Conservation (phyloP, 1,140 invertebrate genomes). For the Alviniconcha marisindica region DNA sequence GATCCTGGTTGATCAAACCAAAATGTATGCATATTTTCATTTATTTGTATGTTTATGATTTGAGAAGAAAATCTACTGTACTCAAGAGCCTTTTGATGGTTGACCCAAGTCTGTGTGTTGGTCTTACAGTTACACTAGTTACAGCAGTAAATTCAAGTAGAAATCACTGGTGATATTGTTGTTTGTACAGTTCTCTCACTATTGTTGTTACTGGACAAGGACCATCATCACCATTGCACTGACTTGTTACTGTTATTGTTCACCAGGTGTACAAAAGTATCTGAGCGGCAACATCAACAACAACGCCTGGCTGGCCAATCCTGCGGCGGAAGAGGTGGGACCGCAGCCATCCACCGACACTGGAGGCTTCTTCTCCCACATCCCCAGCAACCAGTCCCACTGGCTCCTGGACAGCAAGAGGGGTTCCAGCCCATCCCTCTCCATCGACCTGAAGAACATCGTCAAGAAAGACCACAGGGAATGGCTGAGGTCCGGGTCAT, state of each 20-base stretch:
- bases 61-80: too few relatives aligned
- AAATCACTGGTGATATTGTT: background rate
- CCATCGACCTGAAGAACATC: background rate
- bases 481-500: slow-evolving; percentile 1
- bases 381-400: background rate
- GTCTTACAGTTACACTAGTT: background rate
- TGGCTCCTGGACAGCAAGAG: background rate
- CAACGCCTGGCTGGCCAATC: background rate
- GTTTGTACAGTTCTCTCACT: background rate
- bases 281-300: background rate
- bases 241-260: background rate
- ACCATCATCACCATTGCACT: too few relatives aligned
- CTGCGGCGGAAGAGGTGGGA: background rate
- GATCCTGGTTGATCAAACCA: too few relatives aligned
- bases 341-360: background rate
- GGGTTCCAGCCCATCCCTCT: background rate
- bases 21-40: too few relatives aligned
- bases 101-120: too few relatives aligned
- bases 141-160: background rate
- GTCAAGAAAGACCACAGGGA: background rate
- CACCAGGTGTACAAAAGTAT: slow-evolving; percentile 16
- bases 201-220: too few relatives aligned
- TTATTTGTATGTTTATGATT: too few relatives aligned
- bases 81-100: too few relatives aligned
- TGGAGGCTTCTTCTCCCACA: slow-evolving; percentile 2